A percentile compares a stretch with the other conserved stretches of the same genome.
These are phyloP conservation scores for Sinelater perroti DNA, from an alignment of 2,888 invertebrate genomes.

Conservation along the genomic window DNA sequence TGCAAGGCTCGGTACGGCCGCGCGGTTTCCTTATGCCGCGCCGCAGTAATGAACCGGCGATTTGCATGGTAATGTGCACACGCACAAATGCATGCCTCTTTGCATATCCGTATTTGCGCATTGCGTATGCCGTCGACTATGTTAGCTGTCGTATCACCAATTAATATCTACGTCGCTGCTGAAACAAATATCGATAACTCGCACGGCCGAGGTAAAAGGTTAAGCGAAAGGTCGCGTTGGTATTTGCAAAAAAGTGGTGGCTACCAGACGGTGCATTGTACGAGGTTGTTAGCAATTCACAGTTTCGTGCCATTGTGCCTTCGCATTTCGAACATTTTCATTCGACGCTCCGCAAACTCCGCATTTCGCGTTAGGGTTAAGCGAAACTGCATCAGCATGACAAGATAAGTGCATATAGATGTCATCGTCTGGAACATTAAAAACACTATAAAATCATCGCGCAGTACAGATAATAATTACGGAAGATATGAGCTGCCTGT, in stretches of 20 bases:
- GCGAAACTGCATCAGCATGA: slow-evolving; percentile 78
- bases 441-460: neutral
- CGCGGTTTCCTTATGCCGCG: neutral
- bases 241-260: slow-evolving; percentile 16
- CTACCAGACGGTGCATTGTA: neutral
- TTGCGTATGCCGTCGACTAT: too few species aligned
- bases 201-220: slow-evolving; percentile 23
- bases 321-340: slow-evolving; percentile 21
- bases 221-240: slow-evolving; percentile 18
- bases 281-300: neutral
- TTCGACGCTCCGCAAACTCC: slow-evolving; percentile 55
- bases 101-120: neutral
- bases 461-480: slow-evolving; percentile 59
- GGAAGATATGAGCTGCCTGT: slow-evolving; percentile 73
- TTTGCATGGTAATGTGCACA: slow-evolving; percentile 18
- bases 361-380: slow-evolving; percentile 69
- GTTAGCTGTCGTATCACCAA: too few species aligned
- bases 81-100: slow-evolving; percentile 12
- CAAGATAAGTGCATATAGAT: slow-evolving; percentile 76
- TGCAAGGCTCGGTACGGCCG: neutral
- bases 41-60: slow-evolving; percentile 11
- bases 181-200: too few species aligned
- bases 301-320: slow-evolving; percentile 16
- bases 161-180: too few species aligned
- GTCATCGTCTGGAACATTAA: slow-evolving; percentile 69